Evolutionary conservation across 2,797 vertebrate species (phyloP), one percentile per base, ranked within the genome.

Genomic region (Miichthys miiuy): DNA sequence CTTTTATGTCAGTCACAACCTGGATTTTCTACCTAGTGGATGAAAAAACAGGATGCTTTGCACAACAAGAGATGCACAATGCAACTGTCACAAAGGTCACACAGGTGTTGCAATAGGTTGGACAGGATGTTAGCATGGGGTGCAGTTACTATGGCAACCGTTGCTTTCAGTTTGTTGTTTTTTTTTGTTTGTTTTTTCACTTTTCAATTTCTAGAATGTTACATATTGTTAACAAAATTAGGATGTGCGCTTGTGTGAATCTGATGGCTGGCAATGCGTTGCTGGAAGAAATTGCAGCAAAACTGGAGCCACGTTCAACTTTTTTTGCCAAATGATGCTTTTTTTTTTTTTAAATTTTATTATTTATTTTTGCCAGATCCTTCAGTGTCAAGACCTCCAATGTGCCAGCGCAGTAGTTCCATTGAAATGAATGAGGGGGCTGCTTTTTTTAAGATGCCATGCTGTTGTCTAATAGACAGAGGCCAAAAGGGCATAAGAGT

Each of bases 381-480:
- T 8, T 16, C 41, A 55, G 58, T 23, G 38, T 46, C 51, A 7
- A 38, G 30, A 42, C 1, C 27, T 58, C 30, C 4, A 16, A 21
- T 63, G 16, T 17, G 42, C 17, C 38, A 10, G 1, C 27, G 7
- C 34, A 34, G 30, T n/a, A 1, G 10, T 67, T 21, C 68, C 47
- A 54, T 55, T 46, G 21, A 68, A 58, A 68, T 60, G 14, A 73
- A 64, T 65, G 47, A 76, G 52, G 6, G 12, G 10, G 25, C 5
- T 50, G 17, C 12, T 54, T 11, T 27, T 27, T 64, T 55, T 50
- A 18, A 17, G 6, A 62, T 10, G 20, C 3, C 16, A 10, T n/a
- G 6, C 11, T 66, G 10, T 56, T 52, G 46, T 47, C 66, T 57
- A 41, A 50, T 18, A 60, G 69, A 82, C 38, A 52, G 62, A 16